Conservation (phyloP, 2,888 invertebrate genomes). For the Latheticus oryzae region DNA sequence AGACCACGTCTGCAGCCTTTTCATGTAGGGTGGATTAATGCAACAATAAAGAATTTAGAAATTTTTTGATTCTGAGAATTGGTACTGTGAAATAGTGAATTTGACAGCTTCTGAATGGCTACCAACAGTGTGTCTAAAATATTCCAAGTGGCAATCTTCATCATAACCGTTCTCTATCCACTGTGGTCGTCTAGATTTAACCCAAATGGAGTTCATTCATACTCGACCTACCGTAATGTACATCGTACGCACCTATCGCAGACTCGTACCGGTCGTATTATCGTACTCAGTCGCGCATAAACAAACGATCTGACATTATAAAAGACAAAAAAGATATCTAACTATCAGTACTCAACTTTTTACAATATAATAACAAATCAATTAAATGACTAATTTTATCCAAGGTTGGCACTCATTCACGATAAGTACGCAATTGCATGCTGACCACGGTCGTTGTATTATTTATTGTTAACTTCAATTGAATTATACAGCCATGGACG, state of each 20-base stretch:
- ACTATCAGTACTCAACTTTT: too few species aligned
- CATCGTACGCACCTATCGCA: conserved; percentile 42
- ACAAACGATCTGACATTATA: conserved; percentile 37
- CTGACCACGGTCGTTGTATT: conserved; percentile 27
- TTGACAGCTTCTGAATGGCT: neutral
- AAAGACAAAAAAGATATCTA: too few species aligned
- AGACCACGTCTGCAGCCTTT: conserved; percentile 10
- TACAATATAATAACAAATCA: conserved; percentile 38
- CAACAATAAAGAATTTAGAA: too few species aligned
- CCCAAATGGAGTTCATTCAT: conserved; percentile 52
- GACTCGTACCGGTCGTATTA: conserved; percentile 41
- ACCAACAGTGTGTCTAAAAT: neutral
- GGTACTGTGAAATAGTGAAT: too few species aligned
- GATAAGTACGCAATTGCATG: conserved; percentile 31
- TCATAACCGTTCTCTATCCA: conserved; percentile 38
- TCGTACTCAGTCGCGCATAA: conserved; percentile 43
- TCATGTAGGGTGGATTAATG: too few species aligned
- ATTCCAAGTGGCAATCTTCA: conserved; percentile 4
- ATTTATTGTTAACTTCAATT: too few species aligned
- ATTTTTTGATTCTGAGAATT: too few species aligned
- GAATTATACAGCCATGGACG: too few species aligned
- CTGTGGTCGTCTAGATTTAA: conserved; percentile 45
- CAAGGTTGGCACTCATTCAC: conserved; percentile 38
- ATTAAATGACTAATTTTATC: conserved; percentile 37
- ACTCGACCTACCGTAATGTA: conserved; percentile 45